phyloP scores from a whole-genome alignment of 2,888 invertebrate genomes.

The Drosophila borborema region DNA sequence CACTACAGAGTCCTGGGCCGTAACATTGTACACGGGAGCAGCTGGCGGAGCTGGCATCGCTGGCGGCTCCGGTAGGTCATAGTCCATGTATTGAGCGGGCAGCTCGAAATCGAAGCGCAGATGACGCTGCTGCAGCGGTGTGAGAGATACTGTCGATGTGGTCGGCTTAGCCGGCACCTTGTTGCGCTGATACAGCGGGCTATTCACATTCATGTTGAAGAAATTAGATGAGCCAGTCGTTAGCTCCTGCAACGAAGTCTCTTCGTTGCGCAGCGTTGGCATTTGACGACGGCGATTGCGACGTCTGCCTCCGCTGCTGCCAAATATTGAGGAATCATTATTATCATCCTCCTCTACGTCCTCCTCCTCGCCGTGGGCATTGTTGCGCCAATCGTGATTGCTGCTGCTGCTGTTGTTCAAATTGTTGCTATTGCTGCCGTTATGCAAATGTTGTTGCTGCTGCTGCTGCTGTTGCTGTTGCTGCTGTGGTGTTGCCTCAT shows the following conservation, averaged over 20 bases:
- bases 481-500: slow-evolving; percentile 59
- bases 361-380: slow-evolving; percentile 57
- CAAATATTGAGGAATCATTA: slow-evolving; percentile 61
- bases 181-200: slow-evolving; percentile 82
- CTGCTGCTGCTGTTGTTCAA: slow-evolving; percentile 68
- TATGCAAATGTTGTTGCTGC: slow-evolving; percentile 50
- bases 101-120: slow-evolving; percentile 72
- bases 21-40: slow-evolving; percentile 58
- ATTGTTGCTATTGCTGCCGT: slow-evolving; percentile 67
- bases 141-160: slow-evolving; percentile 66
- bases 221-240: slow-evolving; percentile 58
- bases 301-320: slow-evolving; percentile 40
- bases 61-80: slow-evolving; percentile 44
- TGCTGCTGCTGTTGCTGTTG: slow-evolving; percentile 17
- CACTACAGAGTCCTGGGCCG: slow-evolving; percentile 32
- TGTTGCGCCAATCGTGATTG: slow-evolving; percentile 73
- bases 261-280: slow-evolving; percentile 52
- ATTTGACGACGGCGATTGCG: slow-evolving; percentile 58
- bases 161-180: slow-evolving; percentile 80
- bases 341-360: slow-evolving; percentile 74
- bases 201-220: slow-evolving; percentile 83
- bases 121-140: slow-evolving; percentile 57
- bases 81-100: slow-evolving; percentile 64
- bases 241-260: slow-evolving; percentile 36
- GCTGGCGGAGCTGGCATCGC: slow-evolving; percentile 12